phyloP scores from a whole-genome alignment of 2,888 invertebrate genomes.

The Drosophila imparisetae region DNA sequence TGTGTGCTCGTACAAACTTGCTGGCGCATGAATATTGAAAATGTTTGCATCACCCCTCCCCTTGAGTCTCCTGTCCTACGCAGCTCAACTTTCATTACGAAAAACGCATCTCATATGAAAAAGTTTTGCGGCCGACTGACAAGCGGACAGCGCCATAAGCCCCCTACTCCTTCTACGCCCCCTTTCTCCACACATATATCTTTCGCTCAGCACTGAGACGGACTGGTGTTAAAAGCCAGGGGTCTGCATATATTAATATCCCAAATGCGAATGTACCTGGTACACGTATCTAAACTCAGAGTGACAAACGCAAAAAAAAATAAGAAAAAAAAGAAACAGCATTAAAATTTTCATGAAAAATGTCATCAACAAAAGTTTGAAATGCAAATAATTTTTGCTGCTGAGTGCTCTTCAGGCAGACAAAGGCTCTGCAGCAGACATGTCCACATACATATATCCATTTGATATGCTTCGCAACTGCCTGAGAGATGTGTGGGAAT shows the following conservation, averaged over 20 bases:
- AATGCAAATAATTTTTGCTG: slow-evolving; percentile 73
- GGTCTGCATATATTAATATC: slow-evolving; percentile 79
- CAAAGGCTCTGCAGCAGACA: slow-evolving; percentile 58
- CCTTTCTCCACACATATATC: slow-evolving; percentile 11
- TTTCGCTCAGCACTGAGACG: slow-evolving; percentile 11
- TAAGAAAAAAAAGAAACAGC: slow-evolving; percentile 43
- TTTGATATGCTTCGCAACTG: slow-evolving; percentile 54
- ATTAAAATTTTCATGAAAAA: slow-evolving; percentile 81
- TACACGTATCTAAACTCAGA: slow-evolving; percentile 37
- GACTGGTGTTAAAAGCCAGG: slow-evolving; percentile 72
- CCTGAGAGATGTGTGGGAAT: slow-evolving; percentile 24
- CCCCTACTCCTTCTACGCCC: neutral
- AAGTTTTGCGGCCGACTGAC: slow-evolving; percentile 69
- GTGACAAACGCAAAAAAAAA: slow-evolving; percentile 13
- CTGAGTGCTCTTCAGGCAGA: slow-evolving; percentile 71
- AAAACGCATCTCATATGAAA: slow-evolving; percentile 75
- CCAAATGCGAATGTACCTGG: slow-evolving; percentile 65
- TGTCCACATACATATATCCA: slow-evolving; percentile 49
- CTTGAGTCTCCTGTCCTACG: neutral
- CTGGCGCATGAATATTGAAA: slow-evolving; percentile 77
- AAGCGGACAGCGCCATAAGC: slow-evolving; percentile 33
- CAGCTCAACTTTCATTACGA: slow-evolving; percentile 70
- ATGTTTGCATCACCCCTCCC: slow-evolving; percentile 30
- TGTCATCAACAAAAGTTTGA: slow-evolving; percentile 80
- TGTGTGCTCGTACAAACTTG: slow-evolving; percentile 1